phyloP scores from a whole-genome alignment of 2,113 vertebrate species.

The Thamnaconus septentrionalis region DNA sequence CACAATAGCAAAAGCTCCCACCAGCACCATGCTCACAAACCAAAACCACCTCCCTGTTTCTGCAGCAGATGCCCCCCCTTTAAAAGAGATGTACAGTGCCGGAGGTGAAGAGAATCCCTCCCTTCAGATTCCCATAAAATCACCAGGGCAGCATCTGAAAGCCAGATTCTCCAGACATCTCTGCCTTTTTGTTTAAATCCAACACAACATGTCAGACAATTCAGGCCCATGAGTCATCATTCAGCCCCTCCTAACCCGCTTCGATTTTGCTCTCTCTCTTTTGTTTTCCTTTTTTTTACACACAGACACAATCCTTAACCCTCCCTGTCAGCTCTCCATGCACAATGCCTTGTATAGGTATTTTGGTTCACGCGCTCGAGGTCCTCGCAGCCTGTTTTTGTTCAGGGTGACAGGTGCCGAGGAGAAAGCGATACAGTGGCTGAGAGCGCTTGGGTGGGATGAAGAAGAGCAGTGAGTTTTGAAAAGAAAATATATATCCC shows the following conservation, averaged over 20 bases:
- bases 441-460: background rate
- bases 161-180: no score
- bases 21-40: conserved; percentile 14
- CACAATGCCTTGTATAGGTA: background rate
- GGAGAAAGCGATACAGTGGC: conserved; percentile 13
- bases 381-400: conserved; percentile 5
- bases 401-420: conserved; percentile 8
- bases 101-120: no score
- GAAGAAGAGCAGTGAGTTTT: background rate
- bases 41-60: conserved; percentile 24
- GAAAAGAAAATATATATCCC: conserved; percentile 4
- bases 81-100: conserved; percentile 20
- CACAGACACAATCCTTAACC: conserved; percentile 8
- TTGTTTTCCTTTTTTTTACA: conserved; percentile 17
- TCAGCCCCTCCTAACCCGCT: no score
- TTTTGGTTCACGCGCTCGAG: background rate
- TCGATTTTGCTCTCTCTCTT: background rate
- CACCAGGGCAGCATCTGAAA: no score
- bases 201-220: no score
- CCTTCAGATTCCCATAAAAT: no score
- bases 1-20: conserved; percentile 31
- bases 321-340: conserved; percentile 16
- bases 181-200: no score
- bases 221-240: no score
- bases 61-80: conserved; percentile 60